These are phyloP conservation scores for Notocelia uddmanniana DNA, from an alignment of 2,888 invertebrate species.

Conservation along the genomic window DNA sequence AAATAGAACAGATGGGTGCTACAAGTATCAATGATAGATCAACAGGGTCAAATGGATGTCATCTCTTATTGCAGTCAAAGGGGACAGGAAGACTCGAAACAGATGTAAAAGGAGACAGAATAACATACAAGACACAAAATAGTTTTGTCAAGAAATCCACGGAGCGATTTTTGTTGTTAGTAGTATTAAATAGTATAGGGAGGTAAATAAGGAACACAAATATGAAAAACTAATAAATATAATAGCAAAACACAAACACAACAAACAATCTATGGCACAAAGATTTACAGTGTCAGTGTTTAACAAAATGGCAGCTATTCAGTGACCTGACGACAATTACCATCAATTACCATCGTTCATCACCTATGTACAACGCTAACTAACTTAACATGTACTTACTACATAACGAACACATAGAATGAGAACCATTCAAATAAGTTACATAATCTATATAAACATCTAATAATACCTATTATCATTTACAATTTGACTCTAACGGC, in stretches of 20 bases:
- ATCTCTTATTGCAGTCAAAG: background rate
- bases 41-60: background rate
- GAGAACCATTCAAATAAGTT: conserved; percentile 55
- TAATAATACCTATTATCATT: conserved; percentile 40
- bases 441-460: conserved; percentile 45
- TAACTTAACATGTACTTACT: conserved; percentile 57
- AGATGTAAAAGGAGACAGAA: background rate
- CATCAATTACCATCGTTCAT: conserved; percentile 63
- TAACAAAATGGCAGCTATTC: conserved; percentile 30
- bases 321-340: conserved; percentile 53
- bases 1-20: conserved; percentile 11
- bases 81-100: background rate
- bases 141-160: background rate
- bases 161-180: background rate
- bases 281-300: conserved; percentile 31
- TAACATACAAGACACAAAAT: background rate
- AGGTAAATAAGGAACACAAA: conserved; percentile 44
- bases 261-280: conserved; percentile 64
- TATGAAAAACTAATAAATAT: conserved; percentile 76
- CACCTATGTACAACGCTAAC: conserved; percentile 72
- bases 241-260: conserved; percentile 73
- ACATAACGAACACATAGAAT: conserved; percentile 52
- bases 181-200: too few species aligned
- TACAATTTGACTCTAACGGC: conserved; percentile 24
- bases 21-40: background rate